Evolutionary conservation across 2,797 vertebrate genomes (phyloP), one percentile per base, ranked within the genome.

Genomic region (Macrochelys suwanniensis): DNA sequence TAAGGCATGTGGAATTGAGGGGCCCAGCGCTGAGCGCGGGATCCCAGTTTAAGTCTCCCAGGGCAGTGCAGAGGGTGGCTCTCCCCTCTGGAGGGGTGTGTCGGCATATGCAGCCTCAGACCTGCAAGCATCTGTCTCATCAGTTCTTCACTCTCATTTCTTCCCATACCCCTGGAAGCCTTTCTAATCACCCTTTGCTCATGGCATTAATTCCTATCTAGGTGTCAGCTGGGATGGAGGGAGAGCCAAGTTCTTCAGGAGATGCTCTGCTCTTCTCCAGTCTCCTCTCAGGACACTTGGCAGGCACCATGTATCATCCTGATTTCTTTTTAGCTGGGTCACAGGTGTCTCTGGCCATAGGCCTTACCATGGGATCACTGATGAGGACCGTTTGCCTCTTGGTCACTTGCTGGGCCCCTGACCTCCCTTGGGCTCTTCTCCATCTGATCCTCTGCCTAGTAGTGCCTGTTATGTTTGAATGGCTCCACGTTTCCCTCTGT

Each of bases 161-260:
- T 68, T 45, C 23, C 37, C 68, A 74, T 2, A 25, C 6, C 68
- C 26, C 82, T 28, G 87, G 19, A 78, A 84, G 54, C 87, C 80
- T 94, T 88, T 92, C 19, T 95, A 86, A 96, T 96, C 89, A 94
- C 8, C 11, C 88, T 96, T 92, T 4, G 11, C 7, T 31, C 81
- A 13, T 82, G 33, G 79, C 71, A 0, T 88, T 86, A n/a, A 74
- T 92, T 93, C 80, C 42, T 7, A 68, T n/a, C 33, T n/a, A 68
- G 71, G 71, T 45, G 25, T 3, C 49, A 91, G 23, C 74, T 53
- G 59, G 23, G n/a, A 45, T 7, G 23, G 42, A 45, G 37, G 68
- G 23, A 42, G 42, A 45, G 42, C 23, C 37, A 28, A 47, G 74
- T 68, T 92, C 49, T 79, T 82, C 90, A 94, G 84, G 89, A 94